These are phyloP conservation scores for Ephydatia muelleri DNA, from an alignment of 37 sponge, comb jelly and placozoan species.

Conservation along the genomic window DNA sequence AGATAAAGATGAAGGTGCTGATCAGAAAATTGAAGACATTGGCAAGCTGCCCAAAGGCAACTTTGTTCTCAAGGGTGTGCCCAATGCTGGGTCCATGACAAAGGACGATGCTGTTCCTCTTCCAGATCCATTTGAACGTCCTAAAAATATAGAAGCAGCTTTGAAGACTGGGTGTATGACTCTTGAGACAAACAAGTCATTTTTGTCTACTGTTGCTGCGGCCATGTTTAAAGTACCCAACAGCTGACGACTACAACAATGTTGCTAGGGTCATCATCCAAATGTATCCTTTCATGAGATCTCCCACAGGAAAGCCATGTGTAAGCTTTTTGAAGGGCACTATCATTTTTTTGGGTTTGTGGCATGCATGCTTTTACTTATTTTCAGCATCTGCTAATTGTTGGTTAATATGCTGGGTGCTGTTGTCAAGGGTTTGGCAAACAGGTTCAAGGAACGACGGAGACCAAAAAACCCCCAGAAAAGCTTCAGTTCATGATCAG, in stretches of 20 bases:
- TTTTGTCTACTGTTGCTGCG: slow-evolving; percentile 23
- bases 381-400: not conserved
- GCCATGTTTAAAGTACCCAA: slow-evolving; percentile 16
- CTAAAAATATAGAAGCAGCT: slow-evolving; percentile 11
- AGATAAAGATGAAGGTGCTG: not conserved
- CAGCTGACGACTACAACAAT: slow-evolving; percentile 18
- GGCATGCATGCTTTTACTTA: not conserved
- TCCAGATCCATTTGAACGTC: slow-evolving; percentile 25
- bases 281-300: slow-evolving; percentile 10
- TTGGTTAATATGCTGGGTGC: not conserved
- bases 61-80: slow-evolving; percentile 1
- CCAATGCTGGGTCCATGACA: not conserved
- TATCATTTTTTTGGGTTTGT: not conserved
- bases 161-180: slow-evolving; percentile 20
- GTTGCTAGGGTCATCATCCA: slow-evolving; percentile 16
- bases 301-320: slow-evolving; percentile 19
- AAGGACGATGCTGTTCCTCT: slow-evolving; percentile 12
- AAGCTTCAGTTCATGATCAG: not conserved
- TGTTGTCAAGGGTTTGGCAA: not conserved
- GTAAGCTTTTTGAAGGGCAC: slow-evolving; percentile 12
- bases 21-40: not conserved
- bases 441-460: not conserved
- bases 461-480: not conserved
- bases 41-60: not conserved
- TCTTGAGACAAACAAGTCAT: slow-evolving; percentile 10